Evolutionary conservation across 1,140 invertebrate genomes (phyloP).

Genomic region (Anthonomus grandis): DNA sequence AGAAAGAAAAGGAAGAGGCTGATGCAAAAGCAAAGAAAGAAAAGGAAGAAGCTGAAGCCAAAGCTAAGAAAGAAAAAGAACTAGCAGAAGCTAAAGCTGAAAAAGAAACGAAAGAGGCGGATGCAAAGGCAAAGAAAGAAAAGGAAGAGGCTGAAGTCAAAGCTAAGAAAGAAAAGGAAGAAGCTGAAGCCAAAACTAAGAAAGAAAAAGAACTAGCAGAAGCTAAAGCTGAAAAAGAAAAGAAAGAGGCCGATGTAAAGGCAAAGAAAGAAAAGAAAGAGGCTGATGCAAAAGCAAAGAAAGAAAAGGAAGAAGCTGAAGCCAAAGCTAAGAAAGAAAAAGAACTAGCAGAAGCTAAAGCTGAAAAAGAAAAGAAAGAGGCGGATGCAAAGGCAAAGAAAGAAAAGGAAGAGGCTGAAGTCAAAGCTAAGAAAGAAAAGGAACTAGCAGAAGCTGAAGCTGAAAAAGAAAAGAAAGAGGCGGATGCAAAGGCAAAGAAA

Average conservation of each 20-base stretch:
- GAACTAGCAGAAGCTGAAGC: background rate
- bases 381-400: background rate
- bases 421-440: slow-evolving; percentile 7
- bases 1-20: slow-evolving; percentile 3
- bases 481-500: slow-evolving; percentile 30
- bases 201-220: slow-evolving; percentile 28
- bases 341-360: background rate
- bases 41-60: slow-evolving; percentile 5
- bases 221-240: background rate
- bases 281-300: background rate
- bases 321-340: background rate
- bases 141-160: slow-evolving; percentile 33
- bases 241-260: background rate
- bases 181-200: slow-evolving; percentile 26
- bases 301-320: slow-evolving; percentile 7
- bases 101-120: slow-evolving; percentile 16
- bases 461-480: slow-evolving; percentile 22
- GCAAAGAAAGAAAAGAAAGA: slow-evolving; percentile 11
- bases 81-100: slow-evolving; percentile 1
- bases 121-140: slow-evolving; percentile 33
- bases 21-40: slow-evolving; percentile 12
- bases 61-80: slow-evolving; percentile 8
- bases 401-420: background rate
- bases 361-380: background rate
- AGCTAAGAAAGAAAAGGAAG: slow-evolving; percentile 27